Evolutionary conservation across 1,140 invertebrate genomes (phyloP), one percentile per base, ranked within the genome.

Genomic region (Caenorhabditis briggsae): DNA sequence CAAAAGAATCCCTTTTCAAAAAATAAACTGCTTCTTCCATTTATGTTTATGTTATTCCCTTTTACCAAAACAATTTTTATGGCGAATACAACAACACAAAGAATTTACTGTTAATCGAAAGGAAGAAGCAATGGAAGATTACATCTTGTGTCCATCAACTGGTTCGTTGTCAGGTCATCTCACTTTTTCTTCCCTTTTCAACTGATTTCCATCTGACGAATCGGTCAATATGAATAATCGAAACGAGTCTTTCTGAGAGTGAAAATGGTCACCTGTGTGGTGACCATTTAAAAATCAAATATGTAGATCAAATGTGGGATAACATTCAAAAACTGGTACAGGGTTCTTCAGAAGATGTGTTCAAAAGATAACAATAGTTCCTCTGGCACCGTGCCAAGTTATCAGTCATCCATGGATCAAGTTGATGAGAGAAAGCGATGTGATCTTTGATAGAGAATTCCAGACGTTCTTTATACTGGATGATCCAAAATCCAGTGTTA

Each of bases 81-180:
- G 70, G 25, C 20, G 70, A 78, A 78, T 53, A 46, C 70, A 78
- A 78, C 70, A 78, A 78, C 70, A 78, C 11, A 70, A 78, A 78
- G 46, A 78, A 78, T 78, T 78, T 50, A 50, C 70, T 78, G 70
- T 78, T 50, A 78, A 78, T 78, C 70, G 46, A 50, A 78, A 70
- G 64, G 64, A 70, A 43, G 41, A 78, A 33, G 18, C 59, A 61
- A 58, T 18, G 41, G 46, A 41, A 78, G 70, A 78, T 78, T 50
- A 50, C 46, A 78, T 78, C 70, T 50, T 78, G 11, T n/a, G 14
- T 50, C 11, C 41, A 23, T 78, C n/a, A 78, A 78, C 70, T 78
- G 70, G 70, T 78, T 78, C 7, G 33, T 50, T 50, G 46, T 78
- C 70, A 78, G 70, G 70, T 78, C 70, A 78, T 50, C 20, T 78